Evolutionary conservation across 2,797 vertebrate genomes (phyloP).

Genomic region (Erethizon dorsatum): DNA sequence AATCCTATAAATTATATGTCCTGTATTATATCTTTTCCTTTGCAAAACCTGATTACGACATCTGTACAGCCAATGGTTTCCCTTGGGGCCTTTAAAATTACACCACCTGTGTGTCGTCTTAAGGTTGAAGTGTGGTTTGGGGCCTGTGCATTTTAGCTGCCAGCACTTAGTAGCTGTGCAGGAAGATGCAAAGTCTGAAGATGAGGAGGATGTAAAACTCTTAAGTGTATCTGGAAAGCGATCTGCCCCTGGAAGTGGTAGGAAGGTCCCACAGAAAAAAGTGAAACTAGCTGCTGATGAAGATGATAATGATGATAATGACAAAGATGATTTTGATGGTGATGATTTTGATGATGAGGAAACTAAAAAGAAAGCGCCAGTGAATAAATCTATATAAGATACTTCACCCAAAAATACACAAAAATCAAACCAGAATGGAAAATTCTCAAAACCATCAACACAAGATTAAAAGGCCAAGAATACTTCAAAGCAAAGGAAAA

Average conservation of each 20-base stretch:
- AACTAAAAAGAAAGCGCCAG: background rate
- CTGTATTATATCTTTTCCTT: no score
- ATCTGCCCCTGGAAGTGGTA: background rate
- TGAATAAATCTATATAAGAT: background rate
- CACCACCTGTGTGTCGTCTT: background rate
- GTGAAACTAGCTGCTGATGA: background rate
- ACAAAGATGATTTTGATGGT: background rate
- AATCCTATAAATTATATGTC: no score
- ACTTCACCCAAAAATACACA: background rate
- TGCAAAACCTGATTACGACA: no score
- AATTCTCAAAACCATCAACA: background rate
- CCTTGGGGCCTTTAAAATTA: background rate
- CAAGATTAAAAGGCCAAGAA: conserved; percentile 85
- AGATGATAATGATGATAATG: background rate
- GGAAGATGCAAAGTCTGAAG: background rate
- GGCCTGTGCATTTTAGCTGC: background rate
- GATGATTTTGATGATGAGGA: background rate
- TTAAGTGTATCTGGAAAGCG: background rate
- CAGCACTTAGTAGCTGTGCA: background rate
- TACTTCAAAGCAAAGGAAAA: conserved; percentile 89
- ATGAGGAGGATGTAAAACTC: background rate
- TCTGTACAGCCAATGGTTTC: background rate
- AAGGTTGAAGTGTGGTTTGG: background rate
- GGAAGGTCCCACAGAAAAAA: background rate
- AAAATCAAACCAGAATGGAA: background rate